Conservation (phyloP, 2,113 vertebrate genomes). For the Melanerpes formicivorus region DNA sequence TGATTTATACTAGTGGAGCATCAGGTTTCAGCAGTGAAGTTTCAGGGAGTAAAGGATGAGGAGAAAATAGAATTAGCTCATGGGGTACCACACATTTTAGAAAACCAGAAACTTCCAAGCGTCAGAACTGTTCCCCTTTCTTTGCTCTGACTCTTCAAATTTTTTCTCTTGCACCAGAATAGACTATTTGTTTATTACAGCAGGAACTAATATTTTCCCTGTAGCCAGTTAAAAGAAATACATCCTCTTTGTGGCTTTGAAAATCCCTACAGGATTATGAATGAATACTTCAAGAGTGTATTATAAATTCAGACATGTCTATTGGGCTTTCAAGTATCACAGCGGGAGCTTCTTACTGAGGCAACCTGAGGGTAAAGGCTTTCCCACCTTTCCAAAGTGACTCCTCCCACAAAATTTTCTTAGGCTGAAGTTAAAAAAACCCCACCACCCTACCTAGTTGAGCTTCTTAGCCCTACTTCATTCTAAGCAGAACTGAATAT, state of each 20-base stretch:
- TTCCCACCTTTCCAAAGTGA: slow-evolving; percentile 67
- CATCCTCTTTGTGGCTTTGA: slow-evolving; percentile 64
- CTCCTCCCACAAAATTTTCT: slow-evolving; percentile 73
- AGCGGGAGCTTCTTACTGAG: slow-evolving; percentile 66
- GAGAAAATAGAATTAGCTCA: neutral
- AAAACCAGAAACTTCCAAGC: neutral
- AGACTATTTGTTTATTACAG: slow-evolving; percentile 56
- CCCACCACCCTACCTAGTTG: slow-evolving; percentile 20
- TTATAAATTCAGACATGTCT: slow-evolving; percentile 74
- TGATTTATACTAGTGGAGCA: neutral
- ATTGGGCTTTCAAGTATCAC: slow-evolving; percentile 73
- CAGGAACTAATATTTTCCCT: slow-evolving; percentile 54
- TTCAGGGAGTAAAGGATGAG: neutral
- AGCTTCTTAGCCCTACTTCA: slow-evolving; percentile 32
- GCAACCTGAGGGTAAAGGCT: slow-evolving; percentile 71
- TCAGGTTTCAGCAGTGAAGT: neutral
- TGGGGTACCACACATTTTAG: neutral
- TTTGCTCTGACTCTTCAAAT: neutral
- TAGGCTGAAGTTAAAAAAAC: slow-evolving; percentile 58
- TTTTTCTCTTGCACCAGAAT: neutral
- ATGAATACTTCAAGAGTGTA: slow-evolving; percentile 71
- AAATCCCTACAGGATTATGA: slow-evolving; percentile 71
- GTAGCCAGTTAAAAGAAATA: slow-evolving; percentile 47
- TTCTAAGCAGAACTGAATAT: neutral
- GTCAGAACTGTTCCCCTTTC: neutral